Evolutionary conservation across 2,888 invertebrate species (phyloP).

Genomic region (Ariolimax columbianus): DNA sequence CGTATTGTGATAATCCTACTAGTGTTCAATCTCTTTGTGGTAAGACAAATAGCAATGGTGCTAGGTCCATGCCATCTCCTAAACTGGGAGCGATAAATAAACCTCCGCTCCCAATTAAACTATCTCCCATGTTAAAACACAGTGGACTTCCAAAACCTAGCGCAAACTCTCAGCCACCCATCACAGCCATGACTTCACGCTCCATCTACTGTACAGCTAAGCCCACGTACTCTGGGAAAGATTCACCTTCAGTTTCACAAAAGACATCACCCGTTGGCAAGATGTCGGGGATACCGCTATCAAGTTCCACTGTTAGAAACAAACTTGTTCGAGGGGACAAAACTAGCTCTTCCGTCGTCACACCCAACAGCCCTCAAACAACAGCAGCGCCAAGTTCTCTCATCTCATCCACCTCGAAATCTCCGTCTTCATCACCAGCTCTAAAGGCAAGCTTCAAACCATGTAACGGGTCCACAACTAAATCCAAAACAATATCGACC

Average conservation of each 20-base stretch:
- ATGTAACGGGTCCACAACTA: conserved; percentile 41
- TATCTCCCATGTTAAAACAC: conserved; percentile 48
- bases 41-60: conserved; percentile 25
- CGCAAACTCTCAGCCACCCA: conserved; percentile 44
- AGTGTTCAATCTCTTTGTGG: conserved; percentile 33
- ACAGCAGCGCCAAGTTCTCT: conserved; percentile 56
- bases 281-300: conserved; percentile 14
- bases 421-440: conserved; percentile 42
- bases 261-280: conserved; percentile 18
- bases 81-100: conserved; percentile 56
- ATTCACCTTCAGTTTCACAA: conserved; percentile 25
- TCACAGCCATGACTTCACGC: conserved; percentile 44
- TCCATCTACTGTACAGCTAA: conserved; percentile 49
- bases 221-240: not conserved
- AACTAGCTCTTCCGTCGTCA: conserved; percentile 39
- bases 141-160: conserved; percentile 41
- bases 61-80: conserved; percentile 16
- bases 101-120: conserved; percentile 70
- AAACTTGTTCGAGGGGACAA: conserved; percentile 26
- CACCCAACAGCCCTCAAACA: conserved; percentile 49
- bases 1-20: conserved; percentile 35
- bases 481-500: conserved; percentile 42
- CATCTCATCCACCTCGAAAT: conserved; percentile 37
- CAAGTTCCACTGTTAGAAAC: not conserved
- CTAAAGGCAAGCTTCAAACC: conserved; percentile 40